Percentiles rank a stretch among this genome's conserved stretches.
Evolutionary conservation across 2,888 invertebrate genomes (phyloP).

Genomic region (Maniola hyperantus): DNA sequence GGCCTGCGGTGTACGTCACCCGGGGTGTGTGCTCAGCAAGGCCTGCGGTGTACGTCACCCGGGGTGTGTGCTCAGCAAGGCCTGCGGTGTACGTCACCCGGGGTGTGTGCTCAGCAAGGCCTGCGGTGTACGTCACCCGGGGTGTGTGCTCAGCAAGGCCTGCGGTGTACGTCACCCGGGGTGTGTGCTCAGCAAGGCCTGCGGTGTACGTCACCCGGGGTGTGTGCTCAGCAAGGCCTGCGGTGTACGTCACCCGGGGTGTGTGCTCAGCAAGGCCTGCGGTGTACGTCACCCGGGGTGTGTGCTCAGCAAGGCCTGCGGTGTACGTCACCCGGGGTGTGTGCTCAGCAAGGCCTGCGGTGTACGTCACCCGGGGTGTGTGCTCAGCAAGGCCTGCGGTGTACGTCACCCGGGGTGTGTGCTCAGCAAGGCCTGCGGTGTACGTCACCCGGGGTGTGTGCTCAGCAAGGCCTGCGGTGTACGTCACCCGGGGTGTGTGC

Average conservation of each 20-base stretch:
- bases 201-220: slow-evolving; percentile 32
- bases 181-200: neutral
- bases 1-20: slow-evolving; percentile 25
- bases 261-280: neutral
- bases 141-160: slow-evolving; percentile 8
- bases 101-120: slow-evolving; percentile 16
- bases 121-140: slow-evolving; percentile 30
- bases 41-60: slow-evolving; percentile 25
- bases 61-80: slow-evolving; percentile 21
- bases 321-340: slow-evolving; percentile 33
- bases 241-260: slow-evolving; percentile 33
- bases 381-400: neutral
- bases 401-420: slow-evolving; percentile 33
- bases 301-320: neutral
- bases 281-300: slow-evolving; percentile 33
- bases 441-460: slow-evolving; percentile 33
- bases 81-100: slow-evolving; percentile 28
- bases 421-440: neutral
- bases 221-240: neutral
- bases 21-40: slow-evolving; percentile 21
- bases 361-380: slow-evolving; percentile 33
- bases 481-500: slow-evolving; percentile 33
- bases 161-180: slow-evolving; percentile 32
- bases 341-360: neutral
- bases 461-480: neutral